These are phyloP conservation scores for Pogonocherus hispidulus DNA, from an alignment of 2,888 invertebrate species.

Conservation along the genomic window DNA sequence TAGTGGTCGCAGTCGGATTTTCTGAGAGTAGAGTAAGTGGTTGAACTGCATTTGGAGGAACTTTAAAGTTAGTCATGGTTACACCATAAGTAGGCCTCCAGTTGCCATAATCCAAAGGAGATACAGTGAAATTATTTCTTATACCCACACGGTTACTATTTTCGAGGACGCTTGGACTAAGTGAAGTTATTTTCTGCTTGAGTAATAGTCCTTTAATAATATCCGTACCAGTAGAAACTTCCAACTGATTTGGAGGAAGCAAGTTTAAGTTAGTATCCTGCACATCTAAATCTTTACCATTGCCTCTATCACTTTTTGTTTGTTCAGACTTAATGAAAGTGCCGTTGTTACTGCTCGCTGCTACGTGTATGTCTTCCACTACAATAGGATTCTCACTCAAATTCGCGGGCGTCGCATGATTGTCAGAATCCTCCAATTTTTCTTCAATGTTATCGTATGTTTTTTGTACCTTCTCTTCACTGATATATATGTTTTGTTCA, in stretches of 20 bases:
- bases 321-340: conserved; percentile 49
- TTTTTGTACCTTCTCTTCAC: neutral
- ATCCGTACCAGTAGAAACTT: conserved; percentile 57
- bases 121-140: conserved; percentile 51
- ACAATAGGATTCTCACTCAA: conserved; percentile 66
- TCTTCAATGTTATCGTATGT: conserved; percentile 6
- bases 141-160: conserved; percentile 31
- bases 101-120: conserved; percentile 57
- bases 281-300: conserved; percentile 49
- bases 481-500: neutral
- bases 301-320: conserved; percentile 52
- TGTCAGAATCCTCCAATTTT: conserved; percentile 1
- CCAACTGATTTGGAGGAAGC: conserved; percentile 10
- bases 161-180: conserved; percentile 42
- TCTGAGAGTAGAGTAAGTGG: too few relatives aligned
- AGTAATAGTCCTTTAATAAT: conserved; percentile 64
- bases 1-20: conserved; percentile 50
- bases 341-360: conserved; percentile 62
- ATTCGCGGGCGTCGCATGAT: conserved; percentile 39
- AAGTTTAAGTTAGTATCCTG: conserved; percentile 36
- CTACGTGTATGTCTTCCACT: conserved; percentile 72
- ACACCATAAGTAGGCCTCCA: conserved; percentile 51
- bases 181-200: conserved; percentile 45
- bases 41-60: neutral
- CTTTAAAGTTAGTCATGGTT: conserved; percentile 51